phyloP scores from a whole-genome alignment of 2,113 vertebrate species.

The Pyxicephalus adspersus region DNA sequence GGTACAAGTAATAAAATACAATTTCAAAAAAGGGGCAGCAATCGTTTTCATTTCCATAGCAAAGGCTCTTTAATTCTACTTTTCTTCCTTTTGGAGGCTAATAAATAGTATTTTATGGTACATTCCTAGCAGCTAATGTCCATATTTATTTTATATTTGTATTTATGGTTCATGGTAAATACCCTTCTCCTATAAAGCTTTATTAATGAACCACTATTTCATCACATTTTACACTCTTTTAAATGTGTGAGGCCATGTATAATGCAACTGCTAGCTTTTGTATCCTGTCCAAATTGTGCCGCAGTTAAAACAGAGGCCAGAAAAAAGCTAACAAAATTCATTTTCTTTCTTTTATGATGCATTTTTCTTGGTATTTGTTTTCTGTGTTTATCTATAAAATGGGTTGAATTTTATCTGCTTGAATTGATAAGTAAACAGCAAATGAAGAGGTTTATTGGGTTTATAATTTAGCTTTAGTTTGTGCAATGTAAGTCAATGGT shows the following conservation, averaged over 20 bases:
- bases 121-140: conserved; percentile 7
- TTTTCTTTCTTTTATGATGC: conserved; percentile 30
- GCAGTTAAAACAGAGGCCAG: conserved; percentile 22
- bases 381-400: conserved; percentile 5
- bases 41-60: no score
- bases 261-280: conserved; percentile 31
- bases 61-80: no score
- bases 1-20: no score
- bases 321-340: neutral
- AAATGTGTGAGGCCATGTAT: conserved; percentile 7
- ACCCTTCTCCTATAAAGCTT: conserved; percentile 12
- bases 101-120: neutral
- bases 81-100: neutral
- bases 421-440: conserved; percentile 27
- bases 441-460: neutral
- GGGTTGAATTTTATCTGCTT: neutral
- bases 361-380: conserved; percentile 5
- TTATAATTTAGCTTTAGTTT: neutral
- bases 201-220: conserved; percentile 33
- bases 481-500: neutral
- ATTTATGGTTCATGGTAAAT: neutral
- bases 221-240: conserved; percentile 25
- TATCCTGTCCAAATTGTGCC: conserved; percentile 23
- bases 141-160: conserved; percentile 3
- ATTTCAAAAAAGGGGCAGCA: no score